Percentiles rank a stretch among this genome's conserved stretches.
phyloP scores from a whole-genome alignment of 2,113 vertebrate genomes.

The Leptobrachium ailaonicum region DNA sequence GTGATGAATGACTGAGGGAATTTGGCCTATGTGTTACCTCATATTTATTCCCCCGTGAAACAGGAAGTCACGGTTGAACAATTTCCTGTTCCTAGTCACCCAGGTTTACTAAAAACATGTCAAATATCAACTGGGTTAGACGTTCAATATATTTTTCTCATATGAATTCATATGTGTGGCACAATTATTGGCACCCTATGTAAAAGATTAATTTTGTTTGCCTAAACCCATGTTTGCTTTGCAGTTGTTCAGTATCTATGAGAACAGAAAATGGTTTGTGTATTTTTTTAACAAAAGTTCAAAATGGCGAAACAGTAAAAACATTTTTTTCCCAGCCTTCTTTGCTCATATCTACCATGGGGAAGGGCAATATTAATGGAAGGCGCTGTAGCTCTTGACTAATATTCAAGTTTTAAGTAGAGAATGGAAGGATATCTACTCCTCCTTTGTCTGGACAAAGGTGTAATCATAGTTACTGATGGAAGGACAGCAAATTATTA shows the following conservation, averaged over 20 bases:
- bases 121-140: not conserved
- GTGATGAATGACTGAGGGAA: not conserved
- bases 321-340: not conserved
- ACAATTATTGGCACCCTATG: too few species aligned
- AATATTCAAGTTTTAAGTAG: too few species aligned
- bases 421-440: too few species aligned
- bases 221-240: not conserved
- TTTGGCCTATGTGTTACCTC: not conserved
- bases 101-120: not conserved
- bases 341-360: too few species aligned
- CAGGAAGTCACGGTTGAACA: not conserved
- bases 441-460: too few species aligned
- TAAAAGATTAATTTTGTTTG: not conserved
- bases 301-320: not conserved
- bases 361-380: too few species aligned
- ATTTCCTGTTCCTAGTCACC: not conserved
- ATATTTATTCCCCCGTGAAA: too few species aligned
- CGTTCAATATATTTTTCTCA: not conserved
- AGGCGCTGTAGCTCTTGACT: too few species aligned
- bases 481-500: too few species aligned
- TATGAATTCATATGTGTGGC: conserved; percentile 1
- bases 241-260: not conserved
- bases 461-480: too few species aligned
- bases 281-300: not conserved
- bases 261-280: not conserved